Base-by-base conservation (phyloP, 2,113 vertebrate genomes). In the Semnornis frantzii region DNA sequence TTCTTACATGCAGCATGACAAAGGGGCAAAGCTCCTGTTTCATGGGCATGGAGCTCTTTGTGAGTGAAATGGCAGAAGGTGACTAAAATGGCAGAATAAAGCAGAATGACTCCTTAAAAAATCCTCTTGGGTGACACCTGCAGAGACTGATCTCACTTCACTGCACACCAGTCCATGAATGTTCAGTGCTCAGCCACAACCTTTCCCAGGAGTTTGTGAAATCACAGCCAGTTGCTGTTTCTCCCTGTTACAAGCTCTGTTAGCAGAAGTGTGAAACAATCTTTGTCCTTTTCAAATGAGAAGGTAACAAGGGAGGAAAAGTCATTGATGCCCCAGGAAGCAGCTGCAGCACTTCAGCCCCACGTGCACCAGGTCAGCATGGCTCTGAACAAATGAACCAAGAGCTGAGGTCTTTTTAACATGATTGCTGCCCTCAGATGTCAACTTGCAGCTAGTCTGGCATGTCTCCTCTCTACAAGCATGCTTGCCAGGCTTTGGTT, bases 131-230 rank as follows among this genome's bases (percentile, higher is more conserved):
- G 25, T 10, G 10, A 25, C 8, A 11, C 27, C 73, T 85, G 7
- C 5, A 44, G 21, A 27, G 59, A 54, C 21, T 13, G 8, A 5
- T 44, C 44, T 16, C 44, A 44, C 15, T 34, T 37, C 19, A 5
- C 12, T 0, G 0, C 52, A 24, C 20, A 21, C 10, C 48, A 48
- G 21, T 13, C 25, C 25, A 27, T 28, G 62, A 16, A 14, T 66
- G 28, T 34, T 50, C 70, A 46, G 19, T 6, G 33, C 57, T 65
- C 50, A 46, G 70, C 65, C 72, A 16, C 0, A 5, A 20, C 10
- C 11, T 65, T 50, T 28, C 6, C 24, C 30, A 30, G 1, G 1
- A 14, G 30, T 42, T 17, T 33, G 31, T 44, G 57, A 84, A 55
- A 69, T 55, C 21, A 27, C 30, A 58, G 72, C 0, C 3, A 57